Base-by-base conservation (phyloP, 2,888 invertebrate genomes). In the Eristalinus aeneus region DNA sequence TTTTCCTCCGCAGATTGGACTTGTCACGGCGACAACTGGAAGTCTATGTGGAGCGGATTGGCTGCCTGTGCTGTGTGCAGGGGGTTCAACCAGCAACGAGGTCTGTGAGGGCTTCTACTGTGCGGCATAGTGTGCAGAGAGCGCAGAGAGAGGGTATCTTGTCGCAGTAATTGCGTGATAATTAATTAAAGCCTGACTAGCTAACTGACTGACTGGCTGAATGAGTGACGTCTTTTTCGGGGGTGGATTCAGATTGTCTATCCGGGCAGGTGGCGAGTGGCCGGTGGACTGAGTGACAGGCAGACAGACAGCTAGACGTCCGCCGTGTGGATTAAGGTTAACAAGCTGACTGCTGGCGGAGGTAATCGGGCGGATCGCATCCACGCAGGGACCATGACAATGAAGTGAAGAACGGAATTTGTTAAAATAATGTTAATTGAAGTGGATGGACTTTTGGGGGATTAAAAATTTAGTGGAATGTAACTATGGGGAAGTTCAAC, bases 131-230 rank as follows among this genome's bases (percentile, higher is more conserved):
- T 39, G n/a, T 4, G 27, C n/a, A n/a, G n/a, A n/a, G 60, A 76
- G 80, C 65, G 76, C 61, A 85, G 46, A 46, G 46, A 16, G 39
- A 34, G 77, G 56, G 61, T 83, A 79, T 83, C 78, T 88, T 88
- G 88, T 88, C 88, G 88, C 88, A 88, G 85, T 88, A 88, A 88
- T 89, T 88, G 89, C 85, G 88, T 88, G 88, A 88, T 89, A 89
- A 89, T 89, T 89, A 89, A 89, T 89, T 89, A 88, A 88, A 89
- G 88, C 86, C 77, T 86, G 88, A 82, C 86, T 88, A 76, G 73
- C 81, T 86, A 67, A 74, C 77, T 78, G 79, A 76, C 84, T 71
- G 79, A 65, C 64, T 67, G 78, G 71, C 78, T 23, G 56, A 56
- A 56, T 22, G 56, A 56, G 56, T 56, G 56, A 27, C 23, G 23